These are phyloP conservation scores for Dissostichus mawsoni DNA, from an alignment of 2,113 vertebrate species.

Conservation along the genomic window DNA sequence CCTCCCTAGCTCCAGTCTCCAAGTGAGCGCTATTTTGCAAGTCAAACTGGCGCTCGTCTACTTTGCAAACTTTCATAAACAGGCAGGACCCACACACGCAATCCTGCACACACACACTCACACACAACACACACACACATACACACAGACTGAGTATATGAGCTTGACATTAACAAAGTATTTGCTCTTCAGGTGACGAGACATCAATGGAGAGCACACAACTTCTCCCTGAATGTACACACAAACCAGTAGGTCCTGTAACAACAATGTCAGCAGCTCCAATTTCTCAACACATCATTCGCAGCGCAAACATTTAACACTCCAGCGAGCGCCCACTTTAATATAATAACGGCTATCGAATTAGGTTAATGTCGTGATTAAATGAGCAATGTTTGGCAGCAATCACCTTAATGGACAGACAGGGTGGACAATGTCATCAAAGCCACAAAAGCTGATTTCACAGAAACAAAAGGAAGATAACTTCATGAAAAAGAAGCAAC, in stretches of 20 bases:
- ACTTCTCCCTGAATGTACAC: slow-evolving; percentile 75
- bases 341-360: slow-evolving; percentile 71
- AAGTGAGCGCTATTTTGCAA: slow-evolving; percentile 81
- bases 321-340: slow-evolving; percentile 41
- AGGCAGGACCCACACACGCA: slow-evolving; percentile 27
- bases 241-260: slow-evolving; percentile 76
- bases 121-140: neutral
- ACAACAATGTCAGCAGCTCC: slow-evolving; percentile 53
- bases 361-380: slow-evolving; percentile 74
- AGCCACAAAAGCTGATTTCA: slow-evolving; percentile 17
- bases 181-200: slow-evolving; percentile 58
- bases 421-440: slow-evolving; percentile 71
- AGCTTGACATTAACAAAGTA: slow-evolving; percentile 44
- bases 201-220: slow-evolving; percentile 49
- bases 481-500: slow-evolving; percentile 16
- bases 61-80: slow-evolving; percentile 83
- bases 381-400: slow-evolving; percentile 60
- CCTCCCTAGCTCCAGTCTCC: slow-evolving; percentile 37
- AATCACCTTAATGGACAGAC: slow-evolving; percentile 74
- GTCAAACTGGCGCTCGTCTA: slow-evolving; percentile 81
- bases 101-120: neutral
- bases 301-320: slow-evolving; percentile 47
- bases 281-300: slow-evolving; percentile 27
- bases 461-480: neutral
- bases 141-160: slow-evolving; percentile 44